These are phyloP conservation scores for Mayetiola destructor DNA, from an alignment of 2,888 invertebrate genomes.

Conservation along the genomic window DNA sequence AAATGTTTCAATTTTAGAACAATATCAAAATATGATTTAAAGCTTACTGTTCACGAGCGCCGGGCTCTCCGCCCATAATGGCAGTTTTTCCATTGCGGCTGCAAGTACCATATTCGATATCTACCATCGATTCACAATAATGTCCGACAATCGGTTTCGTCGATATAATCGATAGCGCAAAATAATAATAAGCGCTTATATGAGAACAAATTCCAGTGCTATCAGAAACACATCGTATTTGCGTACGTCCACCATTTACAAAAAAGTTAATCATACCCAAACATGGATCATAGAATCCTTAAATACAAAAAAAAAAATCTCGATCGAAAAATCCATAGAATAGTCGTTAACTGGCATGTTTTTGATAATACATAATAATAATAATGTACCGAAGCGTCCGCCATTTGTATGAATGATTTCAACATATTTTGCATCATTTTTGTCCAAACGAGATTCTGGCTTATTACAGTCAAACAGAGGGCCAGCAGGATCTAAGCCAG, in stretches of 20 bases:
- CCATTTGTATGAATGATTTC: constrained; percentile 24
- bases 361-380: no score
- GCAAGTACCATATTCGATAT: background rate
- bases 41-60: background rate
- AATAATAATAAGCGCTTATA: background rate
- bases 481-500: constrained; percentile 23
- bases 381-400: no score
- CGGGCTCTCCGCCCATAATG: background rate
- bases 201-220: background rate
- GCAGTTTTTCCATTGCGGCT: background rate
- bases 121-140: background rate
- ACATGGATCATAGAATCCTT: constrained; percentile 20
- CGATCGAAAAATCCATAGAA: no score
- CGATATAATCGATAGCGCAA: background rate
- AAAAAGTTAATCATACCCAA: constrained; percentile 24
- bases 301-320: no score
- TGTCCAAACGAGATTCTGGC: constrained; percentile 16
- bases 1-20: no score
- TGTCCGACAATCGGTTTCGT: background rate
- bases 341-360: no score
- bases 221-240: constrained; percentile 23
- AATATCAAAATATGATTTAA: background rate
- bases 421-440: constrained; percentile 17
- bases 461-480: constrained; percentile 15
- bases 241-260: constrained; percentile 22